Base-by-base conservation (phyloP, 2,888 invertebrate species). In the Spodoptera littoralis region DNA sequence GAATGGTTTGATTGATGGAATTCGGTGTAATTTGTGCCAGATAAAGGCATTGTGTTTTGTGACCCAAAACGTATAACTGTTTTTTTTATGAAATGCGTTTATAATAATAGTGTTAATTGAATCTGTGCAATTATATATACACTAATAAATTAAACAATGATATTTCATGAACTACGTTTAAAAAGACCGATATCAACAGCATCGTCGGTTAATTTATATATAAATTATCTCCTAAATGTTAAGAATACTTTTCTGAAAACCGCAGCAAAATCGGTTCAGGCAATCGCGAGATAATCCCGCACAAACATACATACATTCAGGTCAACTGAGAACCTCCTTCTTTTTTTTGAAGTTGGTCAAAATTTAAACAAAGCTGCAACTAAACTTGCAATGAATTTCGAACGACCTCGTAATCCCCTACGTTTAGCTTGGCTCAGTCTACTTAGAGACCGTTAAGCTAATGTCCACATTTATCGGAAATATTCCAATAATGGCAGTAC, bases 1-100 rank as follows among this genome's bases (percentile, higher is more conserved):
- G 36, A 65, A 64, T 48, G 56, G 44, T 52, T 53, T 65, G 65
- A 69, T 60, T 58, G 61, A 74, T 66, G 66, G 50, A 41, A 54
- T 61, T 65, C 24, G 13, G 42, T 47, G 42, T 11, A 43, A 46
- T 56, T 53, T 48, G 46, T 48, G 27, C 43, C 53, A 44, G 48
- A 56, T 63, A 59, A 56, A 58, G 49, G 12, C n/a, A 62, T 58
- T 58, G 67, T 58, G 24, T 27, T 53, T 42, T 60, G 41, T 57
- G 44, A 65, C 48, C 47, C 47, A 22, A 59, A 70, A 69, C 43
- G 2, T 43, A 0, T 59, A 42, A 60, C 51, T 65, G 51, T 70
- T 43, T 55, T 49, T 43, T 22, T 46, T 13, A 59, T 42, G n/a
- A 22, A 58, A 50, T 36, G 13, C 12, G 6, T 12, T 47, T 27